phyloP scores from a whole-genome alignment of 1,140 invertebrate genomes.

The Lamellibrachia luymesi region DNA sequence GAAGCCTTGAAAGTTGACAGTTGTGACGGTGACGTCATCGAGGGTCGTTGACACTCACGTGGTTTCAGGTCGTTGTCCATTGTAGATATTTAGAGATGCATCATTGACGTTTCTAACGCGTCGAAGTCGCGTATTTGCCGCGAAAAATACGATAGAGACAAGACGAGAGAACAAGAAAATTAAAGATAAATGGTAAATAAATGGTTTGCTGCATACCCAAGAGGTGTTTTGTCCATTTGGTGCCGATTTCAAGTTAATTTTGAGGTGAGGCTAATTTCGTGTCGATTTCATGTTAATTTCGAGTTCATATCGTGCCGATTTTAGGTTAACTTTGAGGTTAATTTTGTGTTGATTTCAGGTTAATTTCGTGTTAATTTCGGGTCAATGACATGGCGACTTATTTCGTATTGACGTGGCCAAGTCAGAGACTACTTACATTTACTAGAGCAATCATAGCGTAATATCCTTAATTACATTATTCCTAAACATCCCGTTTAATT shows the following conservation, averaged over 20 bases:
- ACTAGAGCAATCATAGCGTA: background rate
- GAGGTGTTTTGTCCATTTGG: background rate
- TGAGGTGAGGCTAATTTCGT: background rate
- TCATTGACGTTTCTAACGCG: too few species aligned
- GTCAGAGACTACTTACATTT: background rate
- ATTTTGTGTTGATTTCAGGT: background rate
- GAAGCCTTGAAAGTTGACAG: background rate
- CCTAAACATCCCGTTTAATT: background rate
- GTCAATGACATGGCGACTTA: background rate
- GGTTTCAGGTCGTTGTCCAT: background rate
- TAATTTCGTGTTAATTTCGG: background rate
- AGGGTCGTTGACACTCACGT: background rate
- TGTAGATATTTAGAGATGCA: too few species aligned
- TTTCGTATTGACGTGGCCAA: background rate
- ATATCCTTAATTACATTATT: background rate
- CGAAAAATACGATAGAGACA: too few species aligned
- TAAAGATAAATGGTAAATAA: too few species aligned
- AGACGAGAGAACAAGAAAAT: too few species aligned
- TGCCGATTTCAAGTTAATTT: background rate
- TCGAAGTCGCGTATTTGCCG: too few species aligned
- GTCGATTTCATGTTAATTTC: background rate
- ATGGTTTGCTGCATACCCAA: background rate
- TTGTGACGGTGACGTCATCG: background rate
- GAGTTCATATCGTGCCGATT: background rate
- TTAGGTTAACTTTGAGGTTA: background rate